phyloP scores from a whole-genome alignment of 2,797 vertebrate genomes.

The Hoplostethus mediterraneus region DNA sequence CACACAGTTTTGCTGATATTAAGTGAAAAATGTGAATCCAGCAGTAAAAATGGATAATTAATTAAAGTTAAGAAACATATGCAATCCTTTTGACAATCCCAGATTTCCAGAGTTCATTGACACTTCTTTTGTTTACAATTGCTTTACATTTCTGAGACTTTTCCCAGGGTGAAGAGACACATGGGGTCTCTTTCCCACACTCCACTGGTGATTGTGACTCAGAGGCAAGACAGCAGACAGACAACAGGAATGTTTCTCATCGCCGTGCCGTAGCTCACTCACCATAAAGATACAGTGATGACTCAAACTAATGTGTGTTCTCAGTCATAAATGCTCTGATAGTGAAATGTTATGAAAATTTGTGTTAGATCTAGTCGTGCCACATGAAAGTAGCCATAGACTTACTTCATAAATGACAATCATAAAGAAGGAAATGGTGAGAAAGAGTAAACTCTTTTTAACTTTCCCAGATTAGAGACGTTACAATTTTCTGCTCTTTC shows the following conservation, averaged over 20 bases:
- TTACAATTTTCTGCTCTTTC: slow-evolving; percentile 3
- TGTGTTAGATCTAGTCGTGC: slow-evolving; percentile 8
- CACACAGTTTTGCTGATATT: not conserved
- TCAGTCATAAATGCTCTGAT: slow-evolving; percentile 52
- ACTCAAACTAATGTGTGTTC: slow-evolving; percentile 21
- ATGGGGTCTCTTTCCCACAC: slow-evolving; percentile 69
- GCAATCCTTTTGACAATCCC: slow-evolving; percentile 34
- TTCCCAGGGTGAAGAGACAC: slow-evolving; percentile 54
- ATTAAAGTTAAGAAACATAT: slow-evolving; percentile 6
- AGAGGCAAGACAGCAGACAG: slow-evolving; percentile 18
- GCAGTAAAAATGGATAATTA: not conserved
- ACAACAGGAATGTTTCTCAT: slow-evolving; percentile 40
- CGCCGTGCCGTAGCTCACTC: slow-evolving; percentile 29
- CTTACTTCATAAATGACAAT: slow-evolving; percentile 3
- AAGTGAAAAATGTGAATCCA: not conserved
- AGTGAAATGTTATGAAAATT: slow-evolving; percentile 75
- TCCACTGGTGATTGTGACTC: slow-evolving; percentile 48
- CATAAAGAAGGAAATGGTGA: not conserved
- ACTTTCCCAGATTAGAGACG: slow-evolving; percentile 24
- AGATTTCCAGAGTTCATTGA: slow-evolving; percentile 18
- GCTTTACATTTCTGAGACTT: slow-evolving; percentile 43
- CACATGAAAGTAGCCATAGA: slow-evolving; percentile 10
- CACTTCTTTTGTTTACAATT: slow-evolving; percentile 55
- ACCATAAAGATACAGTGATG: slow-evolving; percentile 56
- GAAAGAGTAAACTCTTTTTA: not conserved